A percentile compares a stretch with the other conserved stretches of the same genome.
These are phyloP conservation scores for Pachyramphus minor DNA, from an alignment of 2,113 vertebrate genomes.

Conservation along the genomic window DNA sequence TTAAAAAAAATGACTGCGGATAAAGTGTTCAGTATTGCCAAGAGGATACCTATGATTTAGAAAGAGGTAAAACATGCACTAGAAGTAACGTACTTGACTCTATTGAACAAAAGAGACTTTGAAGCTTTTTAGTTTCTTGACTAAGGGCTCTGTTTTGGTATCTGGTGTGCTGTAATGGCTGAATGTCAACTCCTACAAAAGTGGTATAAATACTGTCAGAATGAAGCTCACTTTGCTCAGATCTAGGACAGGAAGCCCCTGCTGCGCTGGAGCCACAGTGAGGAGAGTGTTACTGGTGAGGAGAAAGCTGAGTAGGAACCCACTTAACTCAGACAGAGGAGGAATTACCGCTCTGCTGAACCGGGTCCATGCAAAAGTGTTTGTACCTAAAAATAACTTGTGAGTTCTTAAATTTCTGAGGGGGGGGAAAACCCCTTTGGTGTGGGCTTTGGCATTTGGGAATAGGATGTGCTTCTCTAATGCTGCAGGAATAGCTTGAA, in stretches of 20 bases:
- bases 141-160: not conserved
- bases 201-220: not conserved
- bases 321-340: not conserved
- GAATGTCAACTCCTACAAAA: not conserved
- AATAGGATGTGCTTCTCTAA: not conserved
- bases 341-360: not conserved
- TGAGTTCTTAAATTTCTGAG: not conserved
- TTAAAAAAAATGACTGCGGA: not conserved
- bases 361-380: not conserved
- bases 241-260: slow-evolving; percentile 9
- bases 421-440: not conserved
- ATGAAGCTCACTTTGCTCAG: not conserved
- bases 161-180: not conserved
- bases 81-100: not conserved
- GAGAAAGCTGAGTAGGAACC: not conserved
- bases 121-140: not conserved
- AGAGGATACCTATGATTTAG: not conserved
- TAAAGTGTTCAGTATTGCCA: not conserved
- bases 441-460: not conserved
- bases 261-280: not conserved
- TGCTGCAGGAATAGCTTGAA: not conserved
- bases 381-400: not conserved
- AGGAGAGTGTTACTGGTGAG: not conserved
- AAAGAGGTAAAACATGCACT: not conserved
- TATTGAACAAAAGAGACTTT: not conserved